Evolutionary conservation across 2,888 invertebrate genomes (phyloP).

Genomic region (Andrena haemorrhoa): DNA sequence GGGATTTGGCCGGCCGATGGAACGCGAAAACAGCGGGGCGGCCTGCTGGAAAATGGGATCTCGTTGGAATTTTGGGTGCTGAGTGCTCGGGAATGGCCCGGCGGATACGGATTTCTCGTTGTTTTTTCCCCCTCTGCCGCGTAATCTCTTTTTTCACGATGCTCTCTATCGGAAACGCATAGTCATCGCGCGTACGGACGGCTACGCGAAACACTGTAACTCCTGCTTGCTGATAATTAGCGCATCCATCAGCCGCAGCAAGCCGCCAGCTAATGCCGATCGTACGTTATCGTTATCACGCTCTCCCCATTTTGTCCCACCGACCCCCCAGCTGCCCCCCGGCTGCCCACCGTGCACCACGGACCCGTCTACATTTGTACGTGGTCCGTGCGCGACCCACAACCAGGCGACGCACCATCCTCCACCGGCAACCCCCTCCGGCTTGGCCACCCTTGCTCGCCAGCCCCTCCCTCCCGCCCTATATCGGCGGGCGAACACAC

Average conservation of each 20-base stretch:
- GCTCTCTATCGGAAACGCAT: conserved; percentile 75
- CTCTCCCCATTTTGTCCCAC: conserved; percentile 83
- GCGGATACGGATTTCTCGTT: conserved; percentile 35
- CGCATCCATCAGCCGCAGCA: conserved; percentile 85
- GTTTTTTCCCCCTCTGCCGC: conserved; percentile 19
- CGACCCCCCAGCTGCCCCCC: conserved; percentile 56
- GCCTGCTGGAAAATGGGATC: conserved; percentile 16
- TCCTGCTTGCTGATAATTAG: conserved; percentile 85
- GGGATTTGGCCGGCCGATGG: conserved; percentile 34
- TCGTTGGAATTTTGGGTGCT: conserved; percentile 39
- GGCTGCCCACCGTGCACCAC: conserved; percentile 35
- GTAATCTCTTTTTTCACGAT: conserved; percentile 62
- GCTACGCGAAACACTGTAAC: conserved; percentile 82
- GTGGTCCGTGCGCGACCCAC: conserved; percentile 73
- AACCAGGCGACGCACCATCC: conserved; percentile 57
- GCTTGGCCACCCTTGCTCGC: conserved; percentile 43
- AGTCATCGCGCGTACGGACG: conserved; percentile 74
- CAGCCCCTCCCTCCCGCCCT: conserved; percentile 49
- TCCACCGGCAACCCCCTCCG: conserved; percentile 46
- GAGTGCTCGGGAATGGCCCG: conserved; percentile 19
- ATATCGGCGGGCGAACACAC: conserved; percentile 76
- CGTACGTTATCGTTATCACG: conserved; percentile 85
- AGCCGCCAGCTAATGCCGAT: conserved; percentile 85
- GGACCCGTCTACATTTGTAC: conserved; percentile 72
- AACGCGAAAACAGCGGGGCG: conserved; percentile 7